Evolutionary conservation across 2,888 invertebrate genomes (phyloP).

Genomic region (Colostygia pectinataria): DNA sequence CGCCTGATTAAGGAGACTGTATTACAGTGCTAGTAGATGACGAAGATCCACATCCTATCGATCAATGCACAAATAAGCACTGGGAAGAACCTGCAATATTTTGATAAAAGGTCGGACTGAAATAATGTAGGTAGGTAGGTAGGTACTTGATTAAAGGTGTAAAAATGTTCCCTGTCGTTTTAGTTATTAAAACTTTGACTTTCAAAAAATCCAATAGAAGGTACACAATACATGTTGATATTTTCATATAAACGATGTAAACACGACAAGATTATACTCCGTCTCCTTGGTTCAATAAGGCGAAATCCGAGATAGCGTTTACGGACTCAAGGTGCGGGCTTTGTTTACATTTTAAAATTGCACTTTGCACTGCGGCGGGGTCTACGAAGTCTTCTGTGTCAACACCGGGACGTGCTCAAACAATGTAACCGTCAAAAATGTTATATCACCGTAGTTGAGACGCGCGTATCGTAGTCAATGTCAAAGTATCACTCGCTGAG

Average conservation of each 20-base stretch:
- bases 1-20: conserved; percentile 22
- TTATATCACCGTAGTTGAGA: conserved; percentile 54
- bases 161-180: not conserved
- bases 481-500: conserved; percentile 27
- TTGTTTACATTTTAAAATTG: conserved; percentile 82
- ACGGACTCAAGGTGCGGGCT: conserved; percentile 72
- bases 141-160: too few species aligned
- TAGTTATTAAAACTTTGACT: conserved; percentile 8
- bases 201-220: conserved; percentile 39
- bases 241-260: conserved; percentile 53
- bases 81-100: not conserved
- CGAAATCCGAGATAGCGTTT: conserved; percentile 75
- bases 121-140: too few species aligned
- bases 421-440: conserved; percentile 75
- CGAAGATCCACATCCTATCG: conserved; percentile 12
- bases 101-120: too few species aligned
- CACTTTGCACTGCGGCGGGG: conserved; percentile 76
- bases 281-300: conserved; percentile 68
- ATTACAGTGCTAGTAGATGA: conserved; percentile 15
- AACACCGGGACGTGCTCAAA: conserved; percentile 71
- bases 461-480: conserved; percentile 39
- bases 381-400: conserved; percentile 68
- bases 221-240: conserved; percentile 39
- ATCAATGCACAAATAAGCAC: conserved; percentile 25
- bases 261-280: conserved; percentile 55